Percentiles rank a stretch among this genome's conserved stretches.
These are phyloP conservation scores for Melanerpes aurifrons DNA, from an alignment of 2,113 vertebrate genomes.

Conservation along the genomic window DNA sequence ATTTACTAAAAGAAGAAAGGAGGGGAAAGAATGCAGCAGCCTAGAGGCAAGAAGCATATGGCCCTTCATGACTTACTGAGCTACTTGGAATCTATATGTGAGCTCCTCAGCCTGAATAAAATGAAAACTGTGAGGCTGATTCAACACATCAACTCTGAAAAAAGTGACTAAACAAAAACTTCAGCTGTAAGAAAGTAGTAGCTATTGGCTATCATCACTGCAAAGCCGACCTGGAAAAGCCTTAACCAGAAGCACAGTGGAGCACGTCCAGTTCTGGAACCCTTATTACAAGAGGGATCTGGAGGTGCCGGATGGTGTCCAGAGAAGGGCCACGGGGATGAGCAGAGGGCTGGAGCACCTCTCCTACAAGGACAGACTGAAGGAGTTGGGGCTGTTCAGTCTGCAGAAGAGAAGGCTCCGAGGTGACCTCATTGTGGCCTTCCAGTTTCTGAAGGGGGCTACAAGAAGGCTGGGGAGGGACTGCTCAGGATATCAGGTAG, in stretches of 20 bases:
- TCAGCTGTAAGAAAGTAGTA: not conserved
- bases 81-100: not conserved
- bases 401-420: too few relatives aligned
- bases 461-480: too few relatives aligned
- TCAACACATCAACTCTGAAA: not conserved
- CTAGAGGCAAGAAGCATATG: conserved; percentile 1
- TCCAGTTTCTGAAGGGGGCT: too few relatives aligned
- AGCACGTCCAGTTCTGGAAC: not conserved
- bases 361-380: too few relatives aligned
- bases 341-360: too few relatives aligned
- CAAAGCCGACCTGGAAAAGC: conserved; percentile 4
- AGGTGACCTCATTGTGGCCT: too few relatives aligned
- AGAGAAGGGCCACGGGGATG: too few relatives aligned
- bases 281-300: too few relatives aligned
- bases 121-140: not conserved
- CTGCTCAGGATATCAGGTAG: too few relatives aligned
- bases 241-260: not conserved
- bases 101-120: conserved; percentile 18
- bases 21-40: not conserved
- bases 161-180: not conserved
- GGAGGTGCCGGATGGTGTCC: too few relatives aligned
- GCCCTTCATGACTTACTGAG: conserved; percentile 36
- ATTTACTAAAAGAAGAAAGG: not conserved
- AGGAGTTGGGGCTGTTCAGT: too few relatives aligned
- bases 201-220: not conserved